A percentile compares a stretch with the other conserved stretches of the same genome.
phyloP scores from a whole-genome alignment of 2,888 invertebrate genomes.

The Keiferia lycopersicella region DNA sequence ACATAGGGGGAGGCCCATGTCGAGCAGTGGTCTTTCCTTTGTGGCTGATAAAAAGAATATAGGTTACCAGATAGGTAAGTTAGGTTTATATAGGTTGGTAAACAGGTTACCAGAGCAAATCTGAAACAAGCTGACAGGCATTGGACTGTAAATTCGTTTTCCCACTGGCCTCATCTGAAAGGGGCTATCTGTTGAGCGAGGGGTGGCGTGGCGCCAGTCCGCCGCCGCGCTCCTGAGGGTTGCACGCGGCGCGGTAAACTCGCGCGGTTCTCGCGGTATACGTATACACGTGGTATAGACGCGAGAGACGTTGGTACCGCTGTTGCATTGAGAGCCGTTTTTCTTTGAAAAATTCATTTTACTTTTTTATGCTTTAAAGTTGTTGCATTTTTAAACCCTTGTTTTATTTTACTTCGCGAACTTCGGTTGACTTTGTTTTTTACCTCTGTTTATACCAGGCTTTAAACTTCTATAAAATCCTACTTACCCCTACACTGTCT shows the following conservation, averaged over 20 bases:
- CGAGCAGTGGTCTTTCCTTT: too few relatives aligned
- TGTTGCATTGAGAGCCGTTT: neutral
- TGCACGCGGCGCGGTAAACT: slow-evolving; percentile 47
- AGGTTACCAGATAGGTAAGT: too few relatives aligned
- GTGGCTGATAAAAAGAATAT: too few relatives aligned
- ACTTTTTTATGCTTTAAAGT: neutral
- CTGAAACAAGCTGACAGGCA: neutral
- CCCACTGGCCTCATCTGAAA: slow-evolving; percentile 44
- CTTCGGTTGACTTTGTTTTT: neutral
- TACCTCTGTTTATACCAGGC: too few relatives aligned
- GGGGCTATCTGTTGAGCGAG: slow-evolving; percentile 77
- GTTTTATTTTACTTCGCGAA: neutral
- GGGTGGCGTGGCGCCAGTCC: slow-evolving; percentile 73
- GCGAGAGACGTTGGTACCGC: slow-evolving; percentile 8
- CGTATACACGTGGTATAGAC: slow-evolving; percentile 27
- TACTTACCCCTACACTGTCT: too few relatives aligned
- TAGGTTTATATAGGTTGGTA: too few relatives aligned
- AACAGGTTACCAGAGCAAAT: neutral
- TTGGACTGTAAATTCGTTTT: neutral
- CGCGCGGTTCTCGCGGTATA: slow-evolving; percentile 39
- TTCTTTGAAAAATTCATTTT: neutral
- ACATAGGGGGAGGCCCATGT: too few relatives aligned
- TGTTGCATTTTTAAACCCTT: neutral
- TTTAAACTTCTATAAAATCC: too few relatives aligned
- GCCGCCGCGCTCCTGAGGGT: slow-evolving; percentile 58